Conservation (phyloP, 1,140 invertebrate genomes). For the Pseudomyrmex sp. region DNA sequence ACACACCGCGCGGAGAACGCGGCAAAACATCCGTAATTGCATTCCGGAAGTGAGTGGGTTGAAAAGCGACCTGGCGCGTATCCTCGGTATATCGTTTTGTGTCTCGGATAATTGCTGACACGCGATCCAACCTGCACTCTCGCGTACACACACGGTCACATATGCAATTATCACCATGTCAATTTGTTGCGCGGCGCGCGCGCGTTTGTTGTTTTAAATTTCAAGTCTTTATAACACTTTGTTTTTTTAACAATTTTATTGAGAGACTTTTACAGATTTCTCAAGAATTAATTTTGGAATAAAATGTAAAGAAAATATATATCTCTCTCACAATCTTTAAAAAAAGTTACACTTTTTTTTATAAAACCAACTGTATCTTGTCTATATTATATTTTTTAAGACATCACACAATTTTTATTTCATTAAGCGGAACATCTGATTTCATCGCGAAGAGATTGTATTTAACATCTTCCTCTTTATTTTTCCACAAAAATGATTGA, state of each 20-base stretch:
- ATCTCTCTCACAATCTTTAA: too few species aligned
- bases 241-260: neutral
- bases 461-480: slow-evolving; percentile 23
- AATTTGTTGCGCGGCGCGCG: neutral
- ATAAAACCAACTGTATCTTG: neutral
- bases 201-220: neutral
- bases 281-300: too few species aligned
- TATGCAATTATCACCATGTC: neutral
- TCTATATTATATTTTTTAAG: neutral
- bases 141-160: neutral
- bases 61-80: slow-evolving; percentile 60
- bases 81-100: slow-evolving; percentile 60
- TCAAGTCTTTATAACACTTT: too few species aligned
- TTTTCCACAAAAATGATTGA: slow-evolving; percentile 41
- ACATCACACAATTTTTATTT: neutral
- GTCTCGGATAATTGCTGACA: slow-evolving; percentile 64
- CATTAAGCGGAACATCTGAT: slow-evolving; percentile 19
- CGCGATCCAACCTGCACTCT: slow-evolving; percentile 44
- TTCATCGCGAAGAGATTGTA: neutral
- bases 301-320: too few species aligned
- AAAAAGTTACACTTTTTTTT: too few species aligned
- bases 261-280: neutral
- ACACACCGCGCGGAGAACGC: slow-evolving; percentile 29
- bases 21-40: slow-evolving; percentile 69
- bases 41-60: slow-evolving; percentile 65